Evolutionary conservation across 92 coral and sea anemone genomes (phyloP).

Genomic region (Scolanthus callimorphus): DNA sequence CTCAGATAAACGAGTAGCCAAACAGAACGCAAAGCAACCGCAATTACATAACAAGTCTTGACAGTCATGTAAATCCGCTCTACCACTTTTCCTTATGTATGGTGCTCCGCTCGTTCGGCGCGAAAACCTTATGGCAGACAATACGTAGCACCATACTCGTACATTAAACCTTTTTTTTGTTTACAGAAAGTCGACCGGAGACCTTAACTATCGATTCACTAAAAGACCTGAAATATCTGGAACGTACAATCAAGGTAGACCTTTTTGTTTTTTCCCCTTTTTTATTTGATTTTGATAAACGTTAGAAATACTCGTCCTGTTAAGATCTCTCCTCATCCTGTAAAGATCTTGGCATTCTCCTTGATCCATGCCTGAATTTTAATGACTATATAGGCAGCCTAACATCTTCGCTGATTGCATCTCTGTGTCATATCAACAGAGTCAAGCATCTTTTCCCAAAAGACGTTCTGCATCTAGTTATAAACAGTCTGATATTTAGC

Average conservation of each 20-base stretch:
- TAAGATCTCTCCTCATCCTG: neutral
- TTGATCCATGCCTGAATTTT: neutral
- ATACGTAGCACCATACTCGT: too few relatives aligned
- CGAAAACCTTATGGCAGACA: too few relatives aligned
- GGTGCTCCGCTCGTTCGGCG: too few relatives aligned
- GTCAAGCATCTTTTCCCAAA: neutral
- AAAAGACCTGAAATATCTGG: constrained; percentile 47
- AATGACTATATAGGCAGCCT: neutral
- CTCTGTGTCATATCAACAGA: neutral
- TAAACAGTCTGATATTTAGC: constrained; percentile 14
- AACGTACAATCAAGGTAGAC: constrained; percentile 61
- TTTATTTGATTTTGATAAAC: too few relatives aligned
- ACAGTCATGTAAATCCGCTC: too few relatives aligned
- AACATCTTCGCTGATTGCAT: neutral
- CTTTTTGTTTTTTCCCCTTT: too few relatives aligned
- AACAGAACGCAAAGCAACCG: too few relatives aligned
- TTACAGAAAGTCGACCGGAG: constrained; percentile 28
- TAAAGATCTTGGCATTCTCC: neutral
- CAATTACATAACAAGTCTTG: too few relatives aligned
- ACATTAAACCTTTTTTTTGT: neutral
- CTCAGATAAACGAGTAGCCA: too few relatives aligned
- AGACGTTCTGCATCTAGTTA: neutral
- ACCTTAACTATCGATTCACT: constrained; percentile 35
- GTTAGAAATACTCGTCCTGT: too few relatives aligned
- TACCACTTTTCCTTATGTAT: too few relatives aligned